phyloP scores from a whole-genome alignment of 1,140 invertebrate species.

The Drosophila saltans region DNA sequence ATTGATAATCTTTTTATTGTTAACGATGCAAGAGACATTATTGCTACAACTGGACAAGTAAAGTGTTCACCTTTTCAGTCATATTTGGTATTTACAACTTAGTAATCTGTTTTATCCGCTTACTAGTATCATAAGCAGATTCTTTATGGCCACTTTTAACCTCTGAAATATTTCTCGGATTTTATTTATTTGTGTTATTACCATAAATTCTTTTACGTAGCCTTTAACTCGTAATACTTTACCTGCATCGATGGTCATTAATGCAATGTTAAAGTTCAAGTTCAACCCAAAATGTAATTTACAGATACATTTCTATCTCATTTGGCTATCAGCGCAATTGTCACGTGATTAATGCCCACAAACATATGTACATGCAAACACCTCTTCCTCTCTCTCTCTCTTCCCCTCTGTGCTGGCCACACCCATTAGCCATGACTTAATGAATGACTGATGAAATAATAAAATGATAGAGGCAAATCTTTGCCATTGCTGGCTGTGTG shows the following conservation, averaged over 20 bases:
- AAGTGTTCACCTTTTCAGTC: too few species aligned
- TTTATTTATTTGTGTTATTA: too few species aligned
- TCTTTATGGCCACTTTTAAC: too few species aligned
- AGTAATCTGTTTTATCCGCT: too few species aligned
- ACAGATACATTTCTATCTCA: conserved; percentile 34
- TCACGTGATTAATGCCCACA: conserved; percentile 68
- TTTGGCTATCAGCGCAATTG: conserved; percentile 60
- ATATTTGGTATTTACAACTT: too few species aligned
- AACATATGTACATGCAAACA: conserved; percentile 25
- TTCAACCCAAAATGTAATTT: conserved; percentile 10
- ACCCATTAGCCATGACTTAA: conserved; percentile 54
- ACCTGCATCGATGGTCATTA: background rate
- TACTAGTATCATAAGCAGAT: too few species aligned
- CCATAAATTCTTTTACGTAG: background rate
- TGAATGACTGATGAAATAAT: conserved; percentile 53
- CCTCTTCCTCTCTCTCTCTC: conserved; percentile 36
- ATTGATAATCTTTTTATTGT: too few species aligned
- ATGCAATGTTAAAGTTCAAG: conserved; percentile 1
- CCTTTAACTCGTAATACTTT: background rate
- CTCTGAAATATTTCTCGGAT: too few species aligned
- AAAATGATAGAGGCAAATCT: conserved; percentile 58
- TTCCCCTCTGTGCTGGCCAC: conserved; percentile 20
- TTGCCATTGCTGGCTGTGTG: conserved; percentile 13
- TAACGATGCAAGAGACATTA: too few species aligned
- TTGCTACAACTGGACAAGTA: too few species aligned